Evolutionary conservation across 2,797 vertebrate genomes (phyloP).

Genomic region (Squalus acanthias): DNA sequence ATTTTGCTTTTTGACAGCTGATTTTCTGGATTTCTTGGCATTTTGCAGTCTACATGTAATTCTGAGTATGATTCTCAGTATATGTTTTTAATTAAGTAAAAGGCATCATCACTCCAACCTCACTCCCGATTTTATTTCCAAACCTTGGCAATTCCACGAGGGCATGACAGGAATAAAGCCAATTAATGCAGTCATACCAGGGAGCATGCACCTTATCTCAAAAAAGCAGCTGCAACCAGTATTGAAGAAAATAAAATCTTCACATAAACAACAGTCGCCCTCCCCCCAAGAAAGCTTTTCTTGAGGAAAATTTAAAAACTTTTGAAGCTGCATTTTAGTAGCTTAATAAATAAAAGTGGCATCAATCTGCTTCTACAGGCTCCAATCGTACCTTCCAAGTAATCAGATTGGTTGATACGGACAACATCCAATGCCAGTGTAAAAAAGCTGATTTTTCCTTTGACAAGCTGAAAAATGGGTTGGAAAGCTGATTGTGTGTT

Average conservation of each 20-base stretch:
- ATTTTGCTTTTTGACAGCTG: background rate
- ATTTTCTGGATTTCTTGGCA: background rate
- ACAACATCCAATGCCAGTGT: background rate
- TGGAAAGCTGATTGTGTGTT: too few relatives aligned
- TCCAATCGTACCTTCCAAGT: background rate
- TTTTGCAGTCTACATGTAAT: background rate
- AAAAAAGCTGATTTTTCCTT: too few relatives aligned
- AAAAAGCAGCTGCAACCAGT: background rate
- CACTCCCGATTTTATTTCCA: background rate
- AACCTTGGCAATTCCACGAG: background rate
- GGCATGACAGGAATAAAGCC: background rate
- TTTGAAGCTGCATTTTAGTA: background rate
- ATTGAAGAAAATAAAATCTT: background rate
- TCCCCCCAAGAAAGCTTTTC: background rate
- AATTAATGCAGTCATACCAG: background rate
- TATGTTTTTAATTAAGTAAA: background rate
- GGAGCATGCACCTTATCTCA: background rate
- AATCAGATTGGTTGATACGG: background rate
- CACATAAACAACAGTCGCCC: background rate
- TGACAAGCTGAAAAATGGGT: too few relatives aligned
- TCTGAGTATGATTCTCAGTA: background rate
- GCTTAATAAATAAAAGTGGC: background rate
- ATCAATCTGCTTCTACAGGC: background rate
- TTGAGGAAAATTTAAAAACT: background rate
- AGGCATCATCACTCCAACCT: background rate